phyloP scores from a whole-genome alignment of 2,797 vertebrate species.

The Delichon dasypus region DNA sequence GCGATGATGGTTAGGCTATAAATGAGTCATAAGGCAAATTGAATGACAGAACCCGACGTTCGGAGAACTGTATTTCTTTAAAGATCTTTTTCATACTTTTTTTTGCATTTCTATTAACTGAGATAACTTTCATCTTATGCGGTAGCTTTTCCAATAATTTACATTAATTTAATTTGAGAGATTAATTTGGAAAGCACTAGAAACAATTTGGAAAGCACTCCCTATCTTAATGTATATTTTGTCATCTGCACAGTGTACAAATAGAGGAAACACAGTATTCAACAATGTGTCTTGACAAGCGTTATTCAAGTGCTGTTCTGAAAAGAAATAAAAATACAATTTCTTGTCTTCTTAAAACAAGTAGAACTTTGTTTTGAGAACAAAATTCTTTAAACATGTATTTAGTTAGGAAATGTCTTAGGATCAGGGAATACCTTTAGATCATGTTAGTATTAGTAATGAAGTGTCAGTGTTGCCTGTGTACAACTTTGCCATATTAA shows the following conservation, averaged over 20 bases:
- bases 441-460: neutral
- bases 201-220: neutral
- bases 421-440: neutral
- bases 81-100: neutral
- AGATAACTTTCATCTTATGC: neutral
- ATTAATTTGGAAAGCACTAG: neutral
- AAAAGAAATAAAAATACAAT: neutral
- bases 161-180: neutral
- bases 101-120: neutral
- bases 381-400: neutral
- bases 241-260: neutral
- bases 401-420: neutral
- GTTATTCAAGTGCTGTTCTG: neutral
- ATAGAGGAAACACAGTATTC: neutral
- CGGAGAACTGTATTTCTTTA: neutral
- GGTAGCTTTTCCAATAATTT: neutral
- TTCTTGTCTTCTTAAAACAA: neutral
- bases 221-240: neutral
- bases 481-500: neutral
- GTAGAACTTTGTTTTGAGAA: neutral
- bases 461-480: neutral
- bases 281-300: neutral
- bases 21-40: neutral
- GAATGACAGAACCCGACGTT: neutral
- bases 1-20: neutral